These are phyloP conservation scores for Elymnias hypermnestra DNA, from an alignment of 1,140 invertebrate genomes.

Conservation along the genomic window DNA sequence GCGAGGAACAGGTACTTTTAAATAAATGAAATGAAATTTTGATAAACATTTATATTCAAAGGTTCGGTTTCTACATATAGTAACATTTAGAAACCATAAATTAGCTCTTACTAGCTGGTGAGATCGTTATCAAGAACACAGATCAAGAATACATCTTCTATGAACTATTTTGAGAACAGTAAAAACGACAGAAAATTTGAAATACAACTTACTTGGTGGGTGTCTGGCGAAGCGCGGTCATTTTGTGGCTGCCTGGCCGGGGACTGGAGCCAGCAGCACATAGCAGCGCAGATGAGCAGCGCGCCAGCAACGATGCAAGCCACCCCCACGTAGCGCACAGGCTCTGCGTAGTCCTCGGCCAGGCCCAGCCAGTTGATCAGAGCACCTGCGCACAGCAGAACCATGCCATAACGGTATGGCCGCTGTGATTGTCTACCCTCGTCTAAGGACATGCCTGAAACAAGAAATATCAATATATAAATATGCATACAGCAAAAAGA, in stretches of 20 bases:
- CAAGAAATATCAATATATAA: background rate
- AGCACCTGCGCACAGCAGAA: constrained; percentile 84
- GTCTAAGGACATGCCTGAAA: constrained; percentile 81
- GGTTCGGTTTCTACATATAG: too few relatives aligned
- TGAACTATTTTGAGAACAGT: too few relatives aligned
- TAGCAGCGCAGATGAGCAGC: constrained; percentile 83
- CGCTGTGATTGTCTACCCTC: constrained; percentile 80
- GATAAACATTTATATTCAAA: too few relatives aligned
- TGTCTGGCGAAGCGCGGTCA: constrained; percentile 60
- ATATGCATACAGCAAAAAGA: background rate
- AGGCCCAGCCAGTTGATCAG: constrained; percentile 86
- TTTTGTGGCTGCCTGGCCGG: constrained; percentile 73
- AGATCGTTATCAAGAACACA: too few relatives aligned
- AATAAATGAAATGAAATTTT: too few relatives aligned
- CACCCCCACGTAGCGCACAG: constrained; percentile 84
- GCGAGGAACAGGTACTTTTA: too few relatives aligned
- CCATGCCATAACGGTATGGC: constrained; percentile 86
- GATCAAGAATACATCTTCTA: too few relatives aligned
- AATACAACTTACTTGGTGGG: constrained; percentile 65
- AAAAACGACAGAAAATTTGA: too few relatives aligned
- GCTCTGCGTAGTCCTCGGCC: constrained; percentile 83
- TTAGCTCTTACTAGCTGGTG: too few relatives aligned
- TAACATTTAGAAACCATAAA: too few relatives aligned
- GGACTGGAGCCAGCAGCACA: constrained; percentile 86
- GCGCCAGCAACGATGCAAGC: constrained; percentile 85